Evolutionary conservation across 2,797 vertebrate species (phyloP).

Genomic region (Thamnophis elegans): DNA sequence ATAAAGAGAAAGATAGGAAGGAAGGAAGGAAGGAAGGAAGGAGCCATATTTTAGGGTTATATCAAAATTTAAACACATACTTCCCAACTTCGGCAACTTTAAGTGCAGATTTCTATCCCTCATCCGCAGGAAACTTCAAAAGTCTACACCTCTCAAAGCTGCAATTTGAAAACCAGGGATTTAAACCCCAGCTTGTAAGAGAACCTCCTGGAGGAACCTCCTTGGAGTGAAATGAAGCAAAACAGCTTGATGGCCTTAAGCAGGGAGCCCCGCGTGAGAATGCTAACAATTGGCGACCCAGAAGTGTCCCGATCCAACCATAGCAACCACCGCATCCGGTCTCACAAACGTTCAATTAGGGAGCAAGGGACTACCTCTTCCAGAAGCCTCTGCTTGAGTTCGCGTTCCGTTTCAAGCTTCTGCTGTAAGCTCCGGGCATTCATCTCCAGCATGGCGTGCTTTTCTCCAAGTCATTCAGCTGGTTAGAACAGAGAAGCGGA

Average conservation of each 20-base stretch:
- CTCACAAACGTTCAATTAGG: not conserved
- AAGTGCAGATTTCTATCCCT: not conserved
- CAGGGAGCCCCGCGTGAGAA: too few relatives aligned
- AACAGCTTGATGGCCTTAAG: too few relatives aligned
- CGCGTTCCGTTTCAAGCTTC: slow-evolving; percentile 95
- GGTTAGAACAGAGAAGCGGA: slow-evolving; percentile 34
- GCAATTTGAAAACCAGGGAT: not conserved
- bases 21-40: too few relatives aligned
- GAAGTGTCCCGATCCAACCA: too few relatives aligned
- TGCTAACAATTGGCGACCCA: too few relatives aligned
- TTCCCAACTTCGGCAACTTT: not conserved
- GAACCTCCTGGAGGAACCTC: too few relatives aligned
- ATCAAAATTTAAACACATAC: not conserved
- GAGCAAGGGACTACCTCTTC: slow-evolving; percentile 84
- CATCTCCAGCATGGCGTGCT: slow-evolving; percentile 98
- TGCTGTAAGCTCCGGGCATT: slow-evolving; percentile 95
- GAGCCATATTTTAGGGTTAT: not conserved
- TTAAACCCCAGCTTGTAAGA: not conserved
- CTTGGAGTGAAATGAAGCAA: too few relatives aligned
- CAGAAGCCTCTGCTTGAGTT: slow-evolving; percentile 95
- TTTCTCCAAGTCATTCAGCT: slow-evolving; percentile 99
- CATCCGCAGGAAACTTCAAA: not conserved
- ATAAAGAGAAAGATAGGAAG: too few relatives aligned
- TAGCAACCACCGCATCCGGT: too few relatives aligned
- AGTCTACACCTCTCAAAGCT: not conserved